Base-by-base conservation (phyloP, 2,888 invertebrate species). In the Drosophila affinis region DNA sequence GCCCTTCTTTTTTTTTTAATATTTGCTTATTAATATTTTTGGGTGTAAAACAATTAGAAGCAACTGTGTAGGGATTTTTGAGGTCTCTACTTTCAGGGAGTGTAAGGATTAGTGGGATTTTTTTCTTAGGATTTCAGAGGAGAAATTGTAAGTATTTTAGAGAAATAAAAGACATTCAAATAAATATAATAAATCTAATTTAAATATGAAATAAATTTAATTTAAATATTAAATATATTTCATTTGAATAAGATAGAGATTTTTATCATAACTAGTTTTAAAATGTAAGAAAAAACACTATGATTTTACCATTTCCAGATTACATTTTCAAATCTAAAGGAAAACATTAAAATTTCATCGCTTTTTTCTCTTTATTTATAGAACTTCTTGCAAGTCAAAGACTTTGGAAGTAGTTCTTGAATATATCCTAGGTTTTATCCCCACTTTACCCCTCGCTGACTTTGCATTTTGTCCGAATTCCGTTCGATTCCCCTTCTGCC, bases 61-160 rank as follows among this genome's bases (percentile, higher is more conserved):
- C 83, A 83, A 83, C 72, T 86, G 87, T 77, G 79, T 56, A 62
- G 58, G 48, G 68, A 63, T 6, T 14, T 39, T 14, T 39, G 5
- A 39, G 14, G n/a, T n/a, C n/a, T n/a, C n/a, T n/a, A n/a, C 12
- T 34, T 1, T 12, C n/a, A 1, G 12, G 32, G 32, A 32, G 32
- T 4, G 14, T 4, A 2, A 2, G 14, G 14, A 39, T 39, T 39
- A 6, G 6, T 39, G 39, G 39, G 14, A 7, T 2, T 7, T n/a
- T 39, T n/a, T 14, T 7, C 12, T 34, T 34, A 2, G 6, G 7
- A 1, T 14, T 14, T 39, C 10, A 3, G 5, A 14, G 39, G 39
- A n/a, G 6, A 14, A 39, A 14, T 3, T 2, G 3, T 21, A 21
- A 21, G 21, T 21, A 3, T 24, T 24, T 24, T 21, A 21, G 21